Base-by-base conservation (phyloP, 35 echinoderm and acorn worm species). In the Acanthaster planci region DNA sequence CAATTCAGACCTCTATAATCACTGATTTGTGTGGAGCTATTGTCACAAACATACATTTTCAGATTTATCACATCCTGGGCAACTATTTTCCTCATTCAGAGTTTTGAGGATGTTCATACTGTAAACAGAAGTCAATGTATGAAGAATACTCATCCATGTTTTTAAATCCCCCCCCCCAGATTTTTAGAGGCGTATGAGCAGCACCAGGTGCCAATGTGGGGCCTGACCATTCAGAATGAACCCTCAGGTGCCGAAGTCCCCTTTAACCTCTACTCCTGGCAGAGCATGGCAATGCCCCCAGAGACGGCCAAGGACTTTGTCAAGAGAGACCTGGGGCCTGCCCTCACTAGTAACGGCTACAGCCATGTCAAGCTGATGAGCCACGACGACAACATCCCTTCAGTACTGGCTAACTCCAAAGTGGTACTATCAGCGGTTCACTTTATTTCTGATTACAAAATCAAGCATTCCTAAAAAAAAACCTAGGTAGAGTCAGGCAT, bases 211-310 rank as follows among this genome's bases (percentile, higher is more conserved):
- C 22, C 78, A 2, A 55, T 97, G 19, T 97, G 95, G 95, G 95
- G 95, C 21, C 30, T 97, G 85, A 97, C 95, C 9, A 82, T 87
- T 16, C 80, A 93, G 40, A 97, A 97, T 55, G 95, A 97, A 67
- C 91, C 95, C 9, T 79, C 87, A 3, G 95, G 81, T 47, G 95
- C 87, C 2, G 18, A 57, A 16, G 40, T 83, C 35, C 29, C 54
- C 35, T 67, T 83, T 30, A n/a, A n/a, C n/a, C n/a, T n/a, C n/a
- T 88, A 39, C 31, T 55, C 79, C 1, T 97, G 84, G 57, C 95
- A 97, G 55, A 80, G 80, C 40, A 90, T 97, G 91, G 81, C 81
- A 29, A 90, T 90, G 27, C 83, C 60, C 64, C 52, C 91, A 23
- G 77, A 82, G 21, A 84, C 84, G 38, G 83, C 91, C 80, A 86